phyloP scores from a whole-genome alignment of 2,113 vertebrate species.

The Triplophysa tibetana region DNA sequence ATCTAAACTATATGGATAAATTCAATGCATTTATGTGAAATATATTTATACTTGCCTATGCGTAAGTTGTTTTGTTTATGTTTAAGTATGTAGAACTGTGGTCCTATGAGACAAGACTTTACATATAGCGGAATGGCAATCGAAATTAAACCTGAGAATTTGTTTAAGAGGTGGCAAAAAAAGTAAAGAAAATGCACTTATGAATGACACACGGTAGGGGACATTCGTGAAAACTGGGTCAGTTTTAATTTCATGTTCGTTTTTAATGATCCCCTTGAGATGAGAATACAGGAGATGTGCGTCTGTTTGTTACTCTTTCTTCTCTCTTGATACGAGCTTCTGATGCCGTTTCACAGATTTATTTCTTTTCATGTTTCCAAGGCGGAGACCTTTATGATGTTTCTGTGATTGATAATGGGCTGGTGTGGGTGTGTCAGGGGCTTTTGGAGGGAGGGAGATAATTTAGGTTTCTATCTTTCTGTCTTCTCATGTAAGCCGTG shows the following conservation, averaged over 20 bases:
- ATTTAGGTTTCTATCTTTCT: slow-evolving; percentile 77
- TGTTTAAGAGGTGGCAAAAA: too few species aligned
- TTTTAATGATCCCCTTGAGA: background rate
- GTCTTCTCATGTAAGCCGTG: slow-evolving; percentile 67
- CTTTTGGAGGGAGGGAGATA: slow-evolving; percentile 70
- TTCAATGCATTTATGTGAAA: too few species aligned
- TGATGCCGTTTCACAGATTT: background rate
- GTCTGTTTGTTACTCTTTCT: background rate
- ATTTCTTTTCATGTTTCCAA: background rate
- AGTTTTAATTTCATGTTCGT: background rate
- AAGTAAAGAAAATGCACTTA: too few species aligned
- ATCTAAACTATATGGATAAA: too few species aligned
- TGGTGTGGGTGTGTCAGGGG: slow-evolving; percentile 69
- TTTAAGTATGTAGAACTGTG: too few species aligned
- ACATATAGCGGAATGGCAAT: too few species aligned
- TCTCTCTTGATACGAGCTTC: too few species aligned
- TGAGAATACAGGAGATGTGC: background rate
- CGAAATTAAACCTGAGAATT: too few species aligned
- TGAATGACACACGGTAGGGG: background rate
- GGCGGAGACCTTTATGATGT: slow-evolving; percentile 64
- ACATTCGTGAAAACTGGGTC: background rate
- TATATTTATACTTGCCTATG: too few species aligned
- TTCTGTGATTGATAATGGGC: slow-evolving; percentile 75
- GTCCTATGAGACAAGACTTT: too few species aligned
- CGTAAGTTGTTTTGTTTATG: too few species aligned